Evolutionary conservation across 1,140 invertebrate species (phyloP), one percentile per base, ranked within the genome.

Genomic region (Aradophagus sp.): DNA sequence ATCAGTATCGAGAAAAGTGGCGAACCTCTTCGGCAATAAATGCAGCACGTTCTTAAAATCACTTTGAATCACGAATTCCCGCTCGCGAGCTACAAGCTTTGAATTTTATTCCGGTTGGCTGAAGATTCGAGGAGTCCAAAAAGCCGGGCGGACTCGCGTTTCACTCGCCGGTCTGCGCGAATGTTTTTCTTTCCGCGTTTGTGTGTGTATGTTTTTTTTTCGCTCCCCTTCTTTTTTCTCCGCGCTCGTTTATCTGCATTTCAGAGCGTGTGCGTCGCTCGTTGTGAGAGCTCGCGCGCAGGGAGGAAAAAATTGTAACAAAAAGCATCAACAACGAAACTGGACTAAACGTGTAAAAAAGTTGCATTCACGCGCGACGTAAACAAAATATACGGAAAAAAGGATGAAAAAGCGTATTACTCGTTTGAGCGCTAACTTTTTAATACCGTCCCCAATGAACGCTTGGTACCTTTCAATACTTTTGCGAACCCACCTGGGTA

Each of bases 241-340:
- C 52, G 27, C 53, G 26, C 34, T 2, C 38, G 12, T 68, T 59
- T 42, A 68, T 68, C 48, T 59, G 55, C 36, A 42, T 67, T 58
- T 39, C 17, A 39, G 47, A 45, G 41, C 47, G 53, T 31, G 47
- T 56, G 65, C 38, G 31, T 29, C 27, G 16, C 32, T 26, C 12
- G 23, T 15, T 53, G 26, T 17, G 32, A 26, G 41, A 32, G 23
- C 15, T 23, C 34, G 41, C 42, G n/a, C n/a, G n/a, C n/a, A n/a
- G n/a, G n/a, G n/a, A n/a, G n/a, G n/a, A n/a, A n/a, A n/a, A n/a
- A n/a, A n/a, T n/a, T n/a, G n/a, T n/a, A n/a, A n/a, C n/a, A n/a
- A 41, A 47, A 59, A 59, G 44, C 32, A 29, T 27, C 7, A 29
- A 23, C 36, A 59, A 59, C 47, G 38, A 52, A 41, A 45, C 17